Conservation (phyloP, 2,113 vertebrate genomes). For the Gulo gulo region DNA sequence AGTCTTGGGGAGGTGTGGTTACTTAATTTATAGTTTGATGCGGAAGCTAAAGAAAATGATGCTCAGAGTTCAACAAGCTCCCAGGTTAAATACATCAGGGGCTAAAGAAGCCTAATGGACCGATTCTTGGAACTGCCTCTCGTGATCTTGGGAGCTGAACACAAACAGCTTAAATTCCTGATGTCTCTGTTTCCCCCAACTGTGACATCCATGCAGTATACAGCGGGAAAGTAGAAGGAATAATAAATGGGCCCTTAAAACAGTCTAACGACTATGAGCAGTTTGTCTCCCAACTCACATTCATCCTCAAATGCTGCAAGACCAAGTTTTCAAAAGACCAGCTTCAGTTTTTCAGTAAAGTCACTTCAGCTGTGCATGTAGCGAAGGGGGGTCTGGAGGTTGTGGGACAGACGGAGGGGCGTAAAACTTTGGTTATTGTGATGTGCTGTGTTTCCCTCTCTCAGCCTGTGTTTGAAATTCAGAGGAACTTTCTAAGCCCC, state of each 20-base stretch:
- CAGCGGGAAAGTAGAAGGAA: not conserved
- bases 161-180: not conserved
- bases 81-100: not conserved
- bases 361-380: not conserved
- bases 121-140: not conserved
- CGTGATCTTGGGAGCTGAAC: not conserved
- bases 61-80: slow-evolving; percentile 6
- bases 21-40: slow-evolving; percentile 51
- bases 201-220: not conserved
- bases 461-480: not conserved
- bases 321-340: not conserved
- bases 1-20: not conserved
- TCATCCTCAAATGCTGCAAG: not conserved
- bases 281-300: not conserved
- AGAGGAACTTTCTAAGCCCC: not conserved
- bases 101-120: not conserved
- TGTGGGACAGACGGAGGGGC: not conserved
- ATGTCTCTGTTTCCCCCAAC: not conserved
- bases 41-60: not conserved
- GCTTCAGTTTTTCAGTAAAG: not conserved
- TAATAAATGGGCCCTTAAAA: not conserved
- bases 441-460: not conserved
- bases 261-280: not conserved
- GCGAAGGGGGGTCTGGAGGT: too few species aligned
- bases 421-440: not conserved